Conservation (phyloP, 1,140 invertebrate genomes). For the Papilio machaon region DNA sequence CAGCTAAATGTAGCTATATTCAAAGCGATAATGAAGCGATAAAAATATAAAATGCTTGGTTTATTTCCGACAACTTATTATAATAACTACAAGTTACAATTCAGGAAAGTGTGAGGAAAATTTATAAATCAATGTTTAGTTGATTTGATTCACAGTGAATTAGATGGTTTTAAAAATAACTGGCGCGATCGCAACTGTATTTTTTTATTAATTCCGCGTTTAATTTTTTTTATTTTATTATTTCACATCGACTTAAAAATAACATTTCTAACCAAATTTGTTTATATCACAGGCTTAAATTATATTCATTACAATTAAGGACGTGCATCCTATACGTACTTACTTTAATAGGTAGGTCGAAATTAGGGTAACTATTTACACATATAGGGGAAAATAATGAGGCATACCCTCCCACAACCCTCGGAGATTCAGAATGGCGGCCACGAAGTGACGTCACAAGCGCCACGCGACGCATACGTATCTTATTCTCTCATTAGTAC, state of each 20-base stretch:
- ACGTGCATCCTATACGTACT: conserved; percentile 80
- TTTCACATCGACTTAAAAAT: conserved; percentile 53
- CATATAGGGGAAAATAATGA: conserved; percentile 80
- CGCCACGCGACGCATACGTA: conserved; percentile 56
- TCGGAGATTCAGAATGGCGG: conserved; percentile 78
- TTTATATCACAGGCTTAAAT: conserved; percentile 81
- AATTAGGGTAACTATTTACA: conserved; percentile 81
- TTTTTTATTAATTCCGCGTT: conserved; percentile 8
- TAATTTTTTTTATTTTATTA: conserved; percentile 34
- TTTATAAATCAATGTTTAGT: background rate
- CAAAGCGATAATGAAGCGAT: background rate
- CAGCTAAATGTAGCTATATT: conserved; percentile 1
- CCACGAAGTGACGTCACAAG: conserved; percentile 46
- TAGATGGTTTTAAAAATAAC: background rate
- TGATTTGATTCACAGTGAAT: background rate
- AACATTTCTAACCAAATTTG: conserved; percentile 63
- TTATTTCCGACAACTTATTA: background rate
- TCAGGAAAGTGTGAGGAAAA: background rate
- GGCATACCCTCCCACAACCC: conserved; percentile 79
- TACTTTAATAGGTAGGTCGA: conserved; percentile 70
- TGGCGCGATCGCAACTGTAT: background rate
- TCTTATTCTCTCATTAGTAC: conserved; percentile 69
- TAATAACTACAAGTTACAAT: background rate
- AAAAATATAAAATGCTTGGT: background rate
- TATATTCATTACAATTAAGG: conserved; percentile 77